Evolutionary conservation across 2,797 vertebrate species (phyloP), one percentile per base, ranked within the genome.

Genomic region (Mionectes olivaceus): DNA sequence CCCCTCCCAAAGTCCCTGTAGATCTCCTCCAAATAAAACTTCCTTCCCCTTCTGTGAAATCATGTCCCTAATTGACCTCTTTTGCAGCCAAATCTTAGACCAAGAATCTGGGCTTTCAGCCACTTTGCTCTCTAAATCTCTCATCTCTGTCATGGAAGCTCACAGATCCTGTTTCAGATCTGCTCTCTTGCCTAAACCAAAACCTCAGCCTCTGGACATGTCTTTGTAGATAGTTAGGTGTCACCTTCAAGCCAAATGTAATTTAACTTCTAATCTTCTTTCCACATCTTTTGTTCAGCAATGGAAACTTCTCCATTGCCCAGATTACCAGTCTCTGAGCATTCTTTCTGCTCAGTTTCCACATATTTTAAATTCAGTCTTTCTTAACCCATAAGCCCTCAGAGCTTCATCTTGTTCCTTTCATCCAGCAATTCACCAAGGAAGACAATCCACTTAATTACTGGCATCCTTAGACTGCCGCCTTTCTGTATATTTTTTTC

Each of bases 1-100:
- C 7, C 5, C 3, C 5, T 3, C 16, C 24, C 41, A 37, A 80
- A 87, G 22, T 39, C 50, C 32, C 24, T 0, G 0, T 10, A 83
- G 39, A 64, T 17, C 11, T 68, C 50, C 50, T 69, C 8, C 43
- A 73, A 52, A 85, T 10, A 65, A 67, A 84, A 82, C 32, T 52
- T 82, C 4, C 30, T 80, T 73, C 44, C 25, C 28, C 7, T 57
- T 41, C 19, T 43, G 9, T n/a, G 14, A 92, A 71, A 55, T 23
- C 1, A 35, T 9, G 14, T 5, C 35, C 16, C 13, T 39, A 57
- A 65, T 2, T 28, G 55, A 63, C 50, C 17, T 49, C 41, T 14
- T 55, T 30, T 13, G 11, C n/a, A 86, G 56, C 7, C n/a, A 74
- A 37, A 64, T 46, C 37, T 74, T 19, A 74, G 35, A 67, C 16